Evolutionary conservation across 2,113 vertebrate species (phyloP).

Genomic region (Dolichotis patagonum): DNA sequence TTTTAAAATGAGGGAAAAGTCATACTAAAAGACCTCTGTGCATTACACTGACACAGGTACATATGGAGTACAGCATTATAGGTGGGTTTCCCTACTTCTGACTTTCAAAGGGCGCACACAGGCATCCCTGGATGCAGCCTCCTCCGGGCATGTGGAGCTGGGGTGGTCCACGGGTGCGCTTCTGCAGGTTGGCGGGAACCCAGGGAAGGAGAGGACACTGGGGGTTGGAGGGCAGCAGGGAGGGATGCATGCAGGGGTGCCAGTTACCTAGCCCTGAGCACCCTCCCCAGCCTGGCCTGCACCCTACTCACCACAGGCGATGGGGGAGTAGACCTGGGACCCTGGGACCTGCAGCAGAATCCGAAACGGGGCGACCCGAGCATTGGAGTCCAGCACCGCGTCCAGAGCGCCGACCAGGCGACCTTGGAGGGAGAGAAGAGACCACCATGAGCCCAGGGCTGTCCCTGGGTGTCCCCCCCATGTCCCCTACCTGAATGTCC

Average conservation of each 20-base stretch:
- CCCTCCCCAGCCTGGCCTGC: slow-evolving; percentile 91
- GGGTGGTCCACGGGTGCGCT: background rate
- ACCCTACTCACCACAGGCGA: slow-evolving; percentile 95
- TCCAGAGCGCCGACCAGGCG: slow-evolving; percentile 97
- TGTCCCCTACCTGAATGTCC: background rate
- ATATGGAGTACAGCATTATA: too few relatives aligned
- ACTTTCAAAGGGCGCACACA: background rate
- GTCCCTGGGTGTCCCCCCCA: too few relatives aligned
- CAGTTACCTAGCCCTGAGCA: background rate
- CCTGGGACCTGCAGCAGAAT: slow-evolving; percentile 97
- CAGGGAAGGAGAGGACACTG: too few relatives aligned
- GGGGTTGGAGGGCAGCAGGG: too few relatives aligned
- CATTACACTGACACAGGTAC: accelerated
- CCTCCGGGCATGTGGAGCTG: background rate
- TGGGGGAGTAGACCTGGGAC: slow-evolving; percentile 95
- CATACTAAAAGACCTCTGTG: background rate
- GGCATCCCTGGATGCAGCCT: background rate
- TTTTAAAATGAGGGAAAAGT: background rate
- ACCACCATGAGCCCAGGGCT: background rate
- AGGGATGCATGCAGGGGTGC: too few relatives aligned
- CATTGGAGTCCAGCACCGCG: slow-evolving; percentile 95
- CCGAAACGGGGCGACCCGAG: slow-evolving; percentile 94
- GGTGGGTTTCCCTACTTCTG: background rate
- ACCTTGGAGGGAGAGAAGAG: slow-evolving; percentile 85
- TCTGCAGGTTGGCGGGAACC: too few relatives aligned